Evolutionary conservation across 2,797 vertebrate species (phyloP), one percentile per base, ranked within the genome.

Genomic region (Syncerus caffer): DNA sequence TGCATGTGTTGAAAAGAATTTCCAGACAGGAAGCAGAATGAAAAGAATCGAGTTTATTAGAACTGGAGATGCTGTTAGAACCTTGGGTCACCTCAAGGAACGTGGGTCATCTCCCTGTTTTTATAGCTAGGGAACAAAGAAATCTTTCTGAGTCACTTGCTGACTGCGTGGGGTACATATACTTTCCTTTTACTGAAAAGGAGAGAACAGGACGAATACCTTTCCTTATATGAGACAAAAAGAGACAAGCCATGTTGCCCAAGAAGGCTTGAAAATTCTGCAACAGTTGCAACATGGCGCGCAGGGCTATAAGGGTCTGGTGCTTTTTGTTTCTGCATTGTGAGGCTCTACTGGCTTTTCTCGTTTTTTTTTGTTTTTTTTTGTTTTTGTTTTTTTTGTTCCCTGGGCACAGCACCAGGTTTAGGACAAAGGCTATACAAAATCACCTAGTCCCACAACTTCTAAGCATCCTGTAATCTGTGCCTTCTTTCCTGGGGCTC

Each of bases 311-410:
- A 13, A 25, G 64, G 34, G 71, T 45, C 38, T 42, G 38, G 3
- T 25, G 71, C 38, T 74, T 74, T 74, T 74, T 42, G 38, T 74
- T 74, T 25, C 38, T 74, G 23, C 71, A 42, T 74, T 74, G 6
- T 74, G 38, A 74, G 67, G 67, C 34, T 42, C 67, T 42, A 42
- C 34, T 38, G 34, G 34, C 34, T 42, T 71, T 6, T 21, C 15
- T n/a, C 3, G 3, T 1, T 8, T 8, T 17, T 4, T 4, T 19
- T n/a, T 2, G 14, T 60, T 7, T 5, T 13, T 34, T 34, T 34
- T 34, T 34, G 34, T 34, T 34, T 34, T 34, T n/a, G n/a, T n/a
- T 7, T n/a, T 16, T 64, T 19, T 67, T 12, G 34, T 25, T 12
- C 21, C 3, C 38, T 74, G 38, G 38, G 67, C 12, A 42, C 11